A percentile compares a stretch with the other conserved stretches of the same genome.
Conservation (phyloP, 92 coral and sea anemone species). For the Galaxea fascicularis region DNA sequence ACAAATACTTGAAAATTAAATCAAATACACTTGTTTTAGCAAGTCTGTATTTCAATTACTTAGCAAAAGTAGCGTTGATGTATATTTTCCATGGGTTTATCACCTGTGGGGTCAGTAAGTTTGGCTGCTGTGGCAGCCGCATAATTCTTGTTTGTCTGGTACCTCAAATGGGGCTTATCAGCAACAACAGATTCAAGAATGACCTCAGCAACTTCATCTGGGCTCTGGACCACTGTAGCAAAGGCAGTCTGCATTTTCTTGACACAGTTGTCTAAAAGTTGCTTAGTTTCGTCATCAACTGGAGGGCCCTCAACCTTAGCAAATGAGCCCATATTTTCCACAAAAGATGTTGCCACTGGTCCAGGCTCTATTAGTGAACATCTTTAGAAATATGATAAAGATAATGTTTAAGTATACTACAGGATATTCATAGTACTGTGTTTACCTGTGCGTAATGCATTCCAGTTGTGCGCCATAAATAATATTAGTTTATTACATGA, state of each 20-base stretch:
- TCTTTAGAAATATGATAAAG: constrained; percentile 36
- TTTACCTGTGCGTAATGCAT: too few relatives aligned
- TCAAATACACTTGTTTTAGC: too few relatives aligned
- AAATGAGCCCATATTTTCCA: constrained; percentile 33
- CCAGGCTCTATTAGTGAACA: constrained; percentile 94
- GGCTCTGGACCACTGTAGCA: constrained; percentile 72
- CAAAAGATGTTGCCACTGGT: constrained; percentile 79
- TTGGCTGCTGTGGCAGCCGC: constrained; percentile 68
- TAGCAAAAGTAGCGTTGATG: constrained; percentile 74
- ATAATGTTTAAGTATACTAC: too few relatives aligned
- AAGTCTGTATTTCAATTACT: not conserved
- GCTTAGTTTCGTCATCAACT: constrained; percentile 89
- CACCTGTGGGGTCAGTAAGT: constrained; percentile 89
- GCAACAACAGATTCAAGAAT: constrained; percentile 76
- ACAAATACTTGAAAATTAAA: too few relatives aligned
- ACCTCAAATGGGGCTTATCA: constrained; percentile 88
- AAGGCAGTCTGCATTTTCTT: constrained; percentile 63
- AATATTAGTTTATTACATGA: too few relatives aligned
- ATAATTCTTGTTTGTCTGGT: constrained; percentile 86
- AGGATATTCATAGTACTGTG: too few relatives aligned
- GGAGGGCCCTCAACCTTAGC: constrained; percentile 39
- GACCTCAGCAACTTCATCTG: constrained; percentile 87
- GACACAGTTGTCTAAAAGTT: constrained; percentile 68
- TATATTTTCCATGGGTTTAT: constrained; percentile 56
- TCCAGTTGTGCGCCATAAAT: too few relatives aligned